Evolutionary conservation across 2,888 invertebrate species (phyloP), one percentile per base, ranked within the genome.

Genomic region (Agrochola circellaris): DNA sequence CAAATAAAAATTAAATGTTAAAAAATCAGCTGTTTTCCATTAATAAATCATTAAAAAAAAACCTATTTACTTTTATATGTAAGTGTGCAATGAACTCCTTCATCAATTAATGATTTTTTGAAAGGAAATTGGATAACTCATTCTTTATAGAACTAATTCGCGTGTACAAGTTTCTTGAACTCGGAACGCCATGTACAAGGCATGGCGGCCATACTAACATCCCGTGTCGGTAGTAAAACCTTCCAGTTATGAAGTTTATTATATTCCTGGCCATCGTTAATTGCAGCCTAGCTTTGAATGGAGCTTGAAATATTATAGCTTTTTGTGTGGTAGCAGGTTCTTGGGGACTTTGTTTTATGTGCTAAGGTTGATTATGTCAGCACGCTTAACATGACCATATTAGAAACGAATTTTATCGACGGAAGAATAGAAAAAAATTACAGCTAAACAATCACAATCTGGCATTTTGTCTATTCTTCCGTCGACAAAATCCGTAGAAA

Each of bases 221-320:
- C 79, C 77, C 62, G 73, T 76, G 89, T 80, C 73, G 85, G 77
- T 70, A 76, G 74, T 90, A 90, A 89, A 89, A 77, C 87, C 67
- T 60, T 86, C 86, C 65, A 86, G 87, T 89, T 90, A 88, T 90
- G 89, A 89, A 71, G 83, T 90, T 89, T 90, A 90, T 88, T 87
- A 89, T 85, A 84, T 86, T 80, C 82, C 69, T 61, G 15, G 61
- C 20, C 30, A 54, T 67, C 61, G 64, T 85, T 77, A 80, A 80
- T 80, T 73, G 70, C 65, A 76, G 62, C 54, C 68, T 73, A 71
- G 76, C 70, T 66, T 51, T 76, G 75, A 77, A 83, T 81, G 61
- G 83, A 20, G 48, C 51, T 69, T 77, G 61, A 73, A n/a, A 61
- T 78, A 70, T 69, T 66, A 54, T 56, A 13, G 64, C 60, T 65